Evolutionary conservation across 2,797 vertebrate genomes (phyloP), one percentile per base, ranked within the genome.

Genomic region (Miopithecus talapoin): DNA sequence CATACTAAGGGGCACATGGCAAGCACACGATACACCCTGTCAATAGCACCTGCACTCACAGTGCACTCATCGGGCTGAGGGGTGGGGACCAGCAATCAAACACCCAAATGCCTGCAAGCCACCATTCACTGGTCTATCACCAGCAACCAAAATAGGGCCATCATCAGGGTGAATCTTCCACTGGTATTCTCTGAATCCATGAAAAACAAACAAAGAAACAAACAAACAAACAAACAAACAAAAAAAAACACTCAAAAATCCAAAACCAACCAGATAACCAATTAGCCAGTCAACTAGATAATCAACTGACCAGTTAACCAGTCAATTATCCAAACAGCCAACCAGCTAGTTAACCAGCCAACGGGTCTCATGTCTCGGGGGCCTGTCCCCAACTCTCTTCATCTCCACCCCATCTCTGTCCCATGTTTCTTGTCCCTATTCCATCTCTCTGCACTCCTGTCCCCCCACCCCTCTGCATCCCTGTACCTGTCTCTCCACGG

Each of bases 61-160:
- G 30, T 33, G 14, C 74, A 9, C 4, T 36, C 46, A 22, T 0
- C 0, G 17, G 8, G 64, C 21, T n/a, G 17, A 13, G 46, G 2
- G 12, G 4, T 1, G 30, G 30, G 21, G 3, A 26, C 30, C 1
- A 3, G 12, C 4, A 17, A 11, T 72, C 43, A 50, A 21, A 88
- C 39, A 83, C 43, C 74, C 26, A 46, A 41, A 81, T 0, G 24
- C 33, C 88, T 11, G 0, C 8, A 59, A 39, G 59, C 11, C n/a
- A 14, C 55, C 9, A 6, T 24, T 43, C 36, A 46, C 8, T 19
- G n/a, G 53, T 86, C 70, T 74, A 14, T 19, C 5, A 53, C 59
- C 28, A 70, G 85, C 33, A n/a, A 43, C 50, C 46, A 19, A 43
- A 36, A 83, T 24, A 68, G 39, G 10, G 16, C 41, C 0, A 2